Base-by-base conservation (phyloP, 2,797 vertebrate species). In the Microchirus variegatus region DNA sequence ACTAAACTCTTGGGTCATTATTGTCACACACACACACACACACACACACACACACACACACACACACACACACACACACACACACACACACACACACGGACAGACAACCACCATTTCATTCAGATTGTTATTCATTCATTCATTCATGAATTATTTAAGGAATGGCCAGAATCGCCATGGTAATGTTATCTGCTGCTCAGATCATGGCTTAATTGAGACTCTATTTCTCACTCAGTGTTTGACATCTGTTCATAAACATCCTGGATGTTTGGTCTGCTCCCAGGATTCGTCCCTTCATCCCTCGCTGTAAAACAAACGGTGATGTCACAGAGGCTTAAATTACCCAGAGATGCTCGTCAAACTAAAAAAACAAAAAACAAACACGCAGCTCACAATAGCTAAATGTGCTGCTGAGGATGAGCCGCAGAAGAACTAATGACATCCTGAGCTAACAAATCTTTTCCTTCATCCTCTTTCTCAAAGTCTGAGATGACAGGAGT, bases 131-230 rank as follows among this genome's bases (percentile, higher is more conserved):
- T 73, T 66, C 65, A 67, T 70, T 81, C 63, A 75, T 70, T 63
- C 68, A 63, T 80, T 74, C 53, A 76, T 87, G 64, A 83, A 77
- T 87, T 77, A 85, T 87, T 81, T 55, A 81, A 56, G 10, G 44
- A 6, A 67, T 81, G 74, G 59, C 70, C 62, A 70, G 40, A 55
- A 66, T 58, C 72, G 52, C 67, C 43, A 67, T 77, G 55, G 48
- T 18, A 48, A 73, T 70, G 55, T 45, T 51, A 75, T 77, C 43
- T 66, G 53, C 53, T 36, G 53, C 63, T 65, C 26, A 58, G 68
- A 56, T 78, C 44, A 36, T 45, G 41, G 47, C 35, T 77, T 75
- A 53, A 67, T 70, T 35, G 43, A 57, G 43, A 59, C 52, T 68
- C 55, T 55, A 42, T 70, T 70, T 48, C 35, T 65, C 40, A 49